Base-by-base conservation (phyloP, 2,113 vertebrate species). In the Tapirus terrestris region DNA sequence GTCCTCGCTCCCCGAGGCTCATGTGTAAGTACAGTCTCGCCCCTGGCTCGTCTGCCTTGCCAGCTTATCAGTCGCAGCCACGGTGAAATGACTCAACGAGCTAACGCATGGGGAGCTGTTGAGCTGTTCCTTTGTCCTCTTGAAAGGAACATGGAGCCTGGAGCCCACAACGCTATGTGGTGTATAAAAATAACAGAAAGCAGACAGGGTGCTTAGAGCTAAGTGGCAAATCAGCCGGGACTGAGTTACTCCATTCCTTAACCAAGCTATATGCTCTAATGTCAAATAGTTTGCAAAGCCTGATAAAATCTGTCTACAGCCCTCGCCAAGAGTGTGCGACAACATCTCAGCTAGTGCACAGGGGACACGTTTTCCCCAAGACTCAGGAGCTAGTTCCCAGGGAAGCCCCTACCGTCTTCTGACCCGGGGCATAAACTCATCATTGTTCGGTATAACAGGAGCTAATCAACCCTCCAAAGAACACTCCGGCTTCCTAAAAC, bases 11-110 rank as follows among this genome's bases (percentile, higher is more conserved):
- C 91, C 98, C 0, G 91, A 98, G 73, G 92, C 97, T n/a, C 98
- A 98, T 23, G 88, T 97, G 99, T 99, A 97, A 96, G 95, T 98
- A 83, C 16, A 29, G 60, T 1, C 36, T 36, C n/a, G 0, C 31
- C 39, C 31, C 80, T 0, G 5, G 33, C 25, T 39, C 18, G 0
- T 25, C 39, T 17, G 53, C 70, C 29, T 63, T 1, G 7, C 91
- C 18, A 48, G 18, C 58, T 95, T 56, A 27, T 10, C 56, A 68
- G 4, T 1, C 0, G 0, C 48, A 27, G 25, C 73, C 36, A 3
- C 77, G 45, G 61, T 45, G 29, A 89, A 63, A 5, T 7, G 48
- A 79, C 77, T 94, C 88, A 11, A 2, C 0, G 11, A 13, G 58
- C 80, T 43, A 48, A 31, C 0, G 0, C 21, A 0, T n/a, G 6